These are phyloP conservation scores for Apaloderma vittatum DNA, from an alignment of 2,113 vertebrate species.

Conservation along the genomic window DNA sequence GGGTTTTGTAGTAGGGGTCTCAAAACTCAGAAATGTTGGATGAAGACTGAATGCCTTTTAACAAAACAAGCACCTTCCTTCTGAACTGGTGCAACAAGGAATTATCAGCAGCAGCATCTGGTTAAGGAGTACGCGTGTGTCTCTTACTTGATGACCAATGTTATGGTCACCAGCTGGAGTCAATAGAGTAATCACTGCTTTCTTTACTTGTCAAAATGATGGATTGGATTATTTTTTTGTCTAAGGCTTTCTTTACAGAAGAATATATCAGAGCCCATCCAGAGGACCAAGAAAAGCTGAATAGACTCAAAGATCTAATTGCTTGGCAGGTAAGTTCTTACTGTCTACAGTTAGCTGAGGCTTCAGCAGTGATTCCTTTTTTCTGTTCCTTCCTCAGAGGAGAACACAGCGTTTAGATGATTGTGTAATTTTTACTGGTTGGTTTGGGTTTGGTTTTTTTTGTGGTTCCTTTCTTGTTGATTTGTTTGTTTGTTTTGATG, in stretches of 20 bases:
- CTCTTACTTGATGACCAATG: background rate
- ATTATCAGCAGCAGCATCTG: background rate
- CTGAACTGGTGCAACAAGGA: background rate
- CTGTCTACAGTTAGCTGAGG: background rate
- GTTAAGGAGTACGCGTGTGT: background rate
- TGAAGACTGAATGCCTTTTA: background rate
- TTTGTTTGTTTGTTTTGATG: background rate
- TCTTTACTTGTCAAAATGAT: background rate
- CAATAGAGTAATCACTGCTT: background rate
- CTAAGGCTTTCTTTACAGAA: conserved; percentile 96
- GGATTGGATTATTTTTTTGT: background rate
- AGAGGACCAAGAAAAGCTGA: conserved; percentile 92
- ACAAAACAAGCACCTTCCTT: background rate
- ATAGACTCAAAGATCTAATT: conserved; percentile 93
- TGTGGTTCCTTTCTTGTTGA: no score
- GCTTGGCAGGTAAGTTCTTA: conserved; percentile 93
- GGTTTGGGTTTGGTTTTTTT: background rate
- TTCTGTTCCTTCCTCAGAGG: background rate
- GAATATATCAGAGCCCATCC: conserved; percentile 86
- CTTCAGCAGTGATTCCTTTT: background rate
- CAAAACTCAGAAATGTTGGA: background rate
- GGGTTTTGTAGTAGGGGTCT: background rate
- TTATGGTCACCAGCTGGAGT: background rate
- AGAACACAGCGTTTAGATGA: background rate
- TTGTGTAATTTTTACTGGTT: background rate